Conservation (phyloP, 2,888 invertebrate species). For the Stenodera caucasica region DNA sequence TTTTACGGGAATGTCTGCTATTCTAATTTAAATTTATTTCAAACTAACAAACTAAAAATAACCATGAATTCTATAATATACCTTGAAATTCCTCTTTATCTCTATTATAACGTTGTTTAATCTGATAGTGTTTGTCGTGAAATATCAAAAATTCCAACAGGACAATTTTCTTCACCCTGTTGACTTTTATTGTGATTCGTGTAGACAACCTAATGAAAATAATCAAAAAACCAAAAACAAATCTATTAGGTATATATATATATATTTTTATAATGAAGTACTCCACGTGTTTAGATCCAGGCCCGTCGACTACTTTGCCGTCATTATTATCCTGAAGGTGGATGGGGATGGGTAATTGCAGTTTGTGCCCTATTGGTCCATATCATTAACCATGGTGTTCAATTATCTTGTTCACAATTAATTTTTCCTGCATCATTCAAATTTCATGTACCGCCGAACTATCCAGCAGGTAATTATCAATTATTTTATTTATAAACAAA, state of each 20-base stretch:
- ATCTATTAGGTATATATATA: too few species aligned
- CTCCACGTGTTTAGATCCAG: slow-evolving; percentile 59
- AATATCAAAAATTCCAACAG: neutral
- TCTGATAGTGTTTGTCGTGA: too few species aligned
- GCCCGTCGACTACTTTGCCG: slow-evolving; percentile 68
- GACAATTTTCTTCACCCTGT: slow-evolving; percentile 24
- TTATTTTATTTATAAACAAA: too few species aligned
- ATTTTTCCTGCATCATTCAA: slow-evolving; percentile 66
- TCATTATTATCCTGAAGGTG: slow-evolving; percentile 85
- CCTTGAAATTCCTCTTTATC: neutral
- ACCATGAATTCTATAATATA: neutral
- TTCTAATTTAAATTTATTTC: neutral
- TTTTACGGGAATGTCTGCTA: neutral
- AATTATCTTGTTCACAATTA: slow-evolving; percentile 65
- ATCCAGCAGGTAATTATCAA: slow-evolving; percentile 70
- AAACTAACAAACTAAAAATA: neutral
- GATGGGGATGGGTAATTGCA: slow-evolving; percentile 84
- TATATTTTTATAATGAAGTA: too few species aligned
- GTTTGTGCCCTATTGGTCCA: slow-evolving; percentile 73
- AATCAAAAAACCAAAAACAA: too few species aligned
- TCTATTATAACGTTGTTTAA: too few species aligned
- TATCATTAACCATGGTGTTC: slow-evolving; percentile 73
- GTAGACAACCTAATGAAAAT: too few species aligned
- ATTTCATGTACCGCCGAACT: slow-evolving; percentile 64
- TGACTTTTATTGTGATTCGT: slow-evolving; percentile 17